Conservation (phyloP, 2,113 vertebrate species). For the Eurypyga helias region DNA sequence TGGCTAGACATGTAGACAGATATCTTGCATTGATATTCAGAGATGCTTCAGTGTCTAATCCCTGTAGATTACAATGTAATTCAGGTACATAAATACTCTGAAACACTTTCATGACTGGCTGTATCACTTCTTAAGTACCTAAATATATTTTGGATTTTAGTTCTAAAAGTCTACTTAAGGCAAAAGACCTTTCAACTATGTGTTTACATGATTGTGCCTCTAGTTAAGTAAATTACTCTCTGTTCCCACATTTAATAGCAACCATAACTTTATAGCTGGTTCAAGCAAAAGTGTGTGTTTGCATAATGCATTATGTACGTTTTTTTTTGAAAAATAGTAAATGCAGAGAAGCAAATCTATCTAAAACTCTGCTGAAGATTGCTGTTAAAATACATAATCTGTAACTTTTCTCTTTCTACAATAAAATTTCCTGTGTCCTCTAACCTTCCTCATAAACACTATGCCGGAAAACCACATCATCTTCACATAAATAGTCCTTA, state of each 20-base stretch:
- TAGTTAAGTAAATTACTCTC: background rate
- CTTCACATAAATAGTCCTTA: conserved; percentile 8
- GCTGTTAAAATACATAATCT: background rate
- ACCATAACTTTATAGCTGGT: background rate
- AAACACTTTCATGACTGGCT: background rate
- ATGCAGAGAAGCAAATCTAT: background rate
- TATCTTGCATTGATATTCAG: background rate
- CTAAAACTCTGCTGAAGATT: background rate
- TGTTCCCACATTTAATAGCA: background rate
- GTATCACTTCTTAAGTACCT: background rate
- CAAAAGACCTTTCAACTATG: background rate
- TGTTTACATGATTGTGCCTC: background rate
- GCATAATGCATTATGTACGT: background rate
- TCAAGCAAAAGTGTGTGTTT: background rate
- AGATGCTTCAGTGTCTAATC: background rate
- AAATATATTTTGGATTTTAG: background rate
- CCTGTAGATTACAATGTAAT: background rate
- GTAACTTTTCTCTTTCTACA: background rate
- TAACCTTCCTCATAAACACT: background rate
- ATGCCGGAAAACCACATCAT: background rate
- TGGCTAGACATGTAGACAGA: background rate
- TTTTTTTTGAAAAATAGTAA: background rate
- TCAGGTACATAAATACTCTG: background rate
- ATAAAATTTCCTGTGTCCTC: background rate
- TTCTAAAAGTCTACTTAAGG: background rate